Evolutionary conservation across 2,113 vertebrate species (phyloP), one percentile per base, ranked within the genome.

Genomic region (Rhegmatorhina hoffmannsi): DNA sequence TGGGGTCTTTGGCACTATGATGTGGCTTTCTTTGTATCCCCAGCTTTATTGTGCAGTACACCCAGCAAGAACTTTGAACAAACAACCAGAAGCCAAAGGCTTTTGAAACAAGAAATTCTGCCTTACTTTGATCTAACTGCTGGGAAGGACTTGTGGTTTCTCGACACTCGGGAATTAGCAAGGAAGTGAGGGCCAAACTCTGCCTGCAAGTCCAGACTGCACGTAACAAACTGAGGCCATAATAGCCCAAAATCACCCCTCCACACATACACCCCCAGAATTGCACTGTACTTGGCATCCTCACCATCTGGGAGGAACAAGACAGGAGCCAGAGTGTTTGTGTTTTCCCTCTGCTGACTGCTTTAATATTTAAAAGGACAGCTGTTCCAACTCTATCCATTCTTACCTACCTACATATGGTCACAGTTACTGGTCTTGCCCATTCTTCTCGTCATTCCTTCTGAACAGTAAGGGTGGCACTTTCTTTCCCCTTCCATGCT

Each of bases 101-200:
- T 84, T 86, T 85, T 38, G 31, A 70, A 92, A 69, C n/a, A 68
- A 85, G 58, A 79, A 91, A 21, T 13, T n/a, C 33, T 60, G 63
- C 26, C 28, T 56, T 34, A 9, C 44, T 93, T 95, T 76, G 88
- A 93, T 53, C 31, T 81, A 90, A 68, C 18, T 72, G 69, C 60
- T 78, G 49, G 28, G 52, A 89, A 84, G 60, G 25, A 93, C 73
- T 49, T 84, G 85, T 58, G 53, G 49, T 92, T 96, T 90, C 47
- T 64, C 68, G 53, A 78, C 9, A 7, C 50, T 34, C 50, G 60
- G 1, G 12, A 93, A 90, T 90, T 56, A 83, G 47, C 80, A 24
- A 89, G 52, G 44, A 63, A 83, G 66, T 13, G 40, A 81, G 7
- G 29, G 24, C 38, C 50, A 60, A 79, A 78, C 52, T 40, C 44